These are phyloP conservation scores for Sander vitreus DNA, from an alignment of 2,113 vertebrate species.

Conservation along the genomic window DNA sequence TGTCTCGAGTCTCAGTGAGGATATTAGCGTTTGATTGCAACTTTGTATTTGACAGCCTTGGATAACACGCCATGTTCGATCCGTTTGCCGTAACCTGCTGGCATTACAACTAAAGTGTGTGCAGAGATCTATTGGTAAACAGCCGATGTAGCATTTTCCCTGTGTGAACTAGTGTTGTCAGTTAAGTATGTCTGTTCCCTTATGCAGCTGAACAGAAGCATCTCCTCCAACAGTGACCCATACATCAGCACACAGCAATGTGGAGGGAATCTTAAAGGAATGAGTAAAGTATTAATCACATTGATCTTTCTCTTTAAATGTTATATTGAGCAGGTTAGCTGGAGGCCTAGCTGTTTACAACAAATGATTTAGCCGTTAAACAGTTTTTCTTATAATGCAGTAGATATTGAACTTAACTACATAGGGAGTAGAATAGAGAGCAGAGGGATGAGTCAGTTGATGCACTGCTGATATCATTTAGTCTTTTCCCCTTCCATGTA, in stretches of 20 bases:
- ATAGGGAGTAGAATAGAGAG: neutral
- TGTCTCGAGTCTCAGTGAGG: neutral
- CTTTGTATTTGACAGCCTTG: constrained; percentile 36
- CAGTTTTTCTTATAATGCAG: constrained; percentile 39
- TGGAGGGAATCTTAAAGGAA: constrained; percentile 47
- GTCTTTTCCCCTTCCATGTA: neutral
- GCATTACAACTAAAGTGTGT: constrained; percentile 30
- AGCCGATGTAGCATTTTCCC: constrained; percentile 15
- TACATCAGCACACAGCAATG: constrained; percentile 40
- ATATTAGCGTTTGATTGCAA: constrained; percentile 11
- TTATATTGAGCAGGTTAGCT: constrained; percentile 41
- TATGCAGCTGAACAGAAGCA: constrained; percentile 30
- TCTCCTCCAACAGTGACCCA: constrained; percentile 39
- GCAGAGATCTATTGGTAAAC: constrained; percentile 37
- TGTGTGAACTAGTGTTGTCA: constrained; percentile 18
- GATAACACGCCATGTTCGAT: constrained; percentile 27
- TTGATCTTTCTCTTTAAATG: constrained; percentile 47
- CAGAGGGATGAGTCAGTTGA: neutral
- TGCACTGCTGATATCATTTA: neutral
- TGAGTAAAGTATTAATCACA: constrained; percentile 54
- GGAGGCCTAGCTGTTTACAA: constrained; percentile 34
- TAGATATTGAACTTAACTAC: constrained; percentile 2
- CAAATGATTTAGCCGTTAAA: constrained; percentile 37
- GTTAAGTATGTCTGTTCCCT: constrained; percentile 33
- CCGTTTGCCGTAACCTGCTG: constrained; percentile 19